Evolutionary conservation across 2,888 invertebrate genomes (phyloP).

Genomic region (Lasioglossum leucozonium): DNA sequence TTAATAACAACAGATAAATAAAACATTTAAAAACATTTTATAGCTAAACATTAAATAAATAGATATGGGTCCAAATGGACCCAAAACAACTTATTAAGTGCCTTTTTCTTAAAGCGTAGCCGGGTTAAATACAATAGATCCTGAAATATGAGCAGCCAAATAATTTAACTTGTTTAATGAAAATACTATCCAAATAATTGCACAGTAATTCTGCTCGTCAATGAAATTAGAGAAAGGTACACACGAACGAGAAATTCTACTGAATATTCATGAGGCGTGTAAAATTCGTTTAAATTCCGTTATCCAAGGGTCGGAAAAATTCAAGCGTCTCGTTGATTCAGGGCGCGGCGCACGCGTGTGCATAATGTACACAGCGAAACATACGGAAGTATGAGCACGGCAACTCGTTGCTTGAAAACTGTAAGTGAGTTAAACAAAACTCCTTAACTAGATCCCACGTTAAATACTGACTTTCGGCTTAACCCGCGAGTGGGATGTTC

Average conservation of each 20-base stretch:
- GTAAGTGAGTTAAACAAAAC: conserved; percentile 77
- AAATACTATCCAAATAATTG: conserved; percentile 1
- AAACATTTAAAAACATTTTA: too few species aligned
- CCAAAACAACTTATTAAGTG: too few species aligned
- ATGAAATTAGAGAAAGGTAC: background rate
- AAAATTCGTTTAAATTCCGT: background rate
- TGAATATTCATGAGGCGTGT: background rate
- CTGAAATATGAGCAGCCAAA: background rate
- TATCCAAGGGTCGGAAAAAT: background rate
- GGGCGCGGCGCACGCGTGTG: background rate
- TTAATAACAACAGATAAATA: too few species aligned
- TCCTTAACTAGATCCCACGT: conserved; percentile 78
- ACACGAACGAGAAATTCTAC: background rate
- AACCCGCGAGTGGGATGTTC: conserved; percentile 62
- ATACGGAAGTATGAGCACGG: conserved; percentile 26
- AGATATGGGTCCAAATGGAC: too few species aligned
- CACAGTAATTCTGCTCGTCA: background rate
- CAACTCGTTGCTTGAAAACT: conserved; percentile 72
- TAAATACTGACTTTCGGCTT: conserved; percentile 79
- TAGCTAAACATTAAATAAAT: too few species aligned
- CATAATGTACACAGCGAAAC: background rate
- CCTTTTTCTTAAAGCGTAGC: too few species aligned
- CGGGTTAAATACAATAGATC: too few species aligned
- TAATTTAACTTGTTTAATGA: background rate
- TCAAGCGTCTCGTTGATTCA: background rate